Conservation (phyloP, 2,888 invertebrate species). For the Acrobeloides nanus region DNA sequence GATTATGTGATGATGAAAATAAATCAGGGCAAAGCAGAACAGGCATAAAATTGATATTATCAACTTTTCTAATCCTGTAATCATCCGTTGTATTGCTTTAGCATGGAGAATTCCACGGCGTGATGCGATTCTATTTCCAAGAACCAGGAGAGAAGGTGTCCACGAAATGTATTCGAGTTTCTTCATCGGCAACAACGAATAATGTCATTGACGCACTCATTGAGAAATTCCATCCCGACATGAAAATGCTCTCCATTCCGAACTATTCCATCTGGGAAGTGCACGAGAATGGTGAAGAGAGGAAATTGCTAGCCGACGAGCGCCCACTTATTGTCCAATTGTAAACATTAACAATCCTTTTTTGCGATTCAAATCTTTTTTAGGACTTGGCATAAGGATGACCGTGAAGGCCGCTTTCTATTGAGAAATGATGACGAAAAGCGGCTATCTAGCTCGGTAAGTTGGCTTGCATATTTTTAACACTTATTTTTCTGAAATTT, state of each 20-base stretch:
- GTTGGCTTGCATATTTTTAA: slow-evolving; percentile 9
- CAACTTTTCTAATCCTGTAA: not conserved
- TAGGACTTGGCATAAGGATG: slow-evolving; percentile 92
- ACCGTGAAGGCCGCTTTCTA: slow-evolving; percentile 90
- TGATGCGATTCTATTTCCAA: slow-evolving; percentile 94
- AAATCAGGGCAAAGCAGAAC: too few species aligned
- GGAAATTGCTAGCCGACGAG: slow-evolving; percentile 80
- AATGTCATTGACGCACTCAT: slow-evolving; percentile 94
- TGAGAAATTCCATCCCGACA: slow-evolving; percentile 97
- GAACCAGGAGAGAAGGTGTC: slow-evolving; percentile 96
- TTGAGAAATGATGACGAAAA: slow-evolving; percentile 61
- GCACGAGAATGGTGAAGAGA: slow-evolving; percentile 72
- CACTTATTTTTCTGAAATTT: not conserved
- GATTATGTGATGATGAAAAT: too few species aligned
- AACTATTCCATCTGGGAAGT: slow-evolving; percentile 67
- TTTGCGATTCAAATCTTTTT: not conserved
- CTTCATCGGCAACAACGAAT: slow-evolving; percentile 87
- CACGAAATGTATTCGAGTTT: slow-evolving; percentile 95
- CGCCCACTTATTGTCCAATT: slow-evolving; percentile 91
- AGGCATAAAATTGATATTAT: too few species aligned
- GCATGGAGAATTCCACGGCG: slow-evolving; percentile 96
- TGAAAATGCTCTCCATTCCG: slow-evolving; percentile 76
- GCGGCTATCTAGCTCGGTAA: slow-evolving; percentile 24
- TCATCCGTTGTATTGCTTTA: slow-evolving; percentile 61
- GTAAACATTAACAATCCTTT: slow-evolving; percentile 84